phyloP scores from a whole-genome alignment of 2,797 vertebrate species.

The Acrossocheilus fasciatus region DNA sequence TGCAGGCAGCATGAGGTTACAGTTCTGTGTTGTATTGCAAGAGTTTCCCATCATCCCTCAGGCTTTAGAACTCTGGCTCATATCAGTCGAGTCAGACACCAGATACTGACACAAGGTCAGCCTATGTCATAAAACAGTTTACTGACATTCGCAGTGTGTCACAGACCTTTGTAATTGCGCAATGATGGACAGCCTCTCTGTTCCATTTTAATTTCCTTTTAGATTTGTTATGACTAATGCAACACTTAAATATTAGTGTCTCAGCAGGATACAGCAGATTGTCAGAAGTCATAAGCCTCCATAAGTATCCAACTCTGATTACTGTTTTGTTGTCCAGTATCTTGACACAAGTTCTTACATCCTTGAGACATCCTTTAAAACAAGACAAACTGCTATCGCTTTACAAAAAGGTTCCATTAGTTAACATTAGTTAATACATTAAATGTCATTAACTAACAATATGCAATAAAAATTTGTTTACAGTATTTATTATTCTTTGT shows the following conservation, averaged over 20 bases:
- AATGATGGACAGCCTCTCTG: background rate
- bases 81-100: background rate
- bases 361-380: too few relatives aligned
- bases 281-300: background rate
- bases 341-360: background rate
- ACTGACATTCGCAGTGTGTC: background rate
- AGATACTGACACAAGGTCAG: conserved; percentile 6
- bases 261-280: background rate
- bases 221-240: background rate
- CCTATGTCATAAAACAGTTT: conserved; percentile 10
- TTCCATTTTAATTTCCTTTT: background rate
- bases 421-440: too few relatives aligned
- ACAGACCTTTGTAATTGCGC: background rate
- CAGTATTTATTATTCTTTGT: too few relatives aligned
- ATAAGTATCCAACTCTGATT: background rate
- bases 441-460: too few relatives aligned
- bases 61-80: background rate
- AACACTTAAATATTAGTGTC: background rate
- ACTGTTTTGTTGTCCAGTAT: background rate
- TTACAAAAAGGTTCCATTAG: too few relatives aligned
- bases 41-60: conserved; percentile 17
- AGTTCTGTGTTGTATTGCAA: conserved; percentile 11
- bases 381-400: too few relatives aligned
- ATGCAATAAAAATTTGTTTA: too few relatives aligned
- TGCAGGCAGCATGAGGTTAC: conserved; percentile 11